A percentile compares a stretch with the other conserved stretches of the same genome.
phyloP scores from a whole-genome alignment of 1,140 invertebrate species.

The Eulimnadia texana region DNA sequence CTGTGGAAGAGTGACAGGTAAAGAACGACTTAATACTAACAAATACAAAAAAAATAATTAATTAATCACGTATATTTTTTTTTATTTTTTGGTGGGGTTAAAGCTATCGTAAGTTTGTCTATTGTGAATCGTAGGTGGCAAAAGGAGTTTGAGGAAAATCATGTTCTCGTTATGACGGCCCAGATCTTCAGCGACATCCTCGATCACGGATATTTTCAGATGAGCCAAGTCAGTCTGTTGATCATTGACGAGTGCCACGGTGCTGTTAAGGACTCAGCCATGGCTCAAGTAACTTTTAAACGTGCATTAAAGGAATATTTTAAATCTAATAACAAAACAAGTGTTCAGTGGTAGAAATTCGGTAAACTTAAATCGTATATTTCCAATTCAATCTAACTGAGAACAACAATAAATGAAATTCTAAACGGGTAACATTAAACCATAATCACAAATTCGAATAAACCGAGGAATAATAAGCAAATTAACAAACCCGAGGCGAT shows the following conservation, averaged over 20 bases:
- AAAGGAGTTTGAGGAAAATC: constrained; percentile 40
- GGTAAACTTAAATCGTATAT: constrained; percentile 64
- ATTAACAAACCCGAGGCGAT: no score
- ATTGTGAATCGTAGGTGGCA: constrained; percentile 1
- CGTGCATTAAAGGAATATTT: constrained; percentile 27
- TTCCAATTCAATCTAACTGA: constrained; percentile 71
- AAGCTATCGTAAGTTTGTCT: neutral
- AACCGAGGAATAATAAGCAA: no score
- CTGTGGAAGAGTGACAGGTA: neutral
- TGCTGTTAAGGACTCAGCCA: constrained; percentile 60
- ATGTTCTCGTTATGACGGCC: constrained; percentile 71
- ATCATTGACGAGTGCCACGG: constrained; percentile 89
- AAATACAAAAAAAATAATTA: no score
- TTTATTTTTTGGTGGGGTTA: neutral
- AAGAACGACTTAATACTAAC: no score
- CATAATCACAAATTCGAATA: no score
- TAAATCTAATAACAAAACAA: constrained; percentile 32
- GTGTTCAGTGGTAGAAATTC: constrained; percentile 42
- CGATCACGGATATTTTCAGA: constrained; percentile 40
- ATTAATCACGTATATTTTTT: no score
- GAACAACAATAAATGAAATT: constrained; percentile 58
- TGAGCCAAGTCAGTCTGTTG: constrained; percentile 55
- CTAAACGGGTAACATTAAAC: constrained; percentile 28
- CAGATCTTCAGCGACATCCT: constrained; percentile 67
- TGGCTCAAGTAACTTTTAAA: constrained; percentile 38